Evolutionary conservation across 2,888 invertebrate species (phyloP), one percentile per base, ranked within the genome.

Genomic region (Agrotis ipsilon): DNA sequence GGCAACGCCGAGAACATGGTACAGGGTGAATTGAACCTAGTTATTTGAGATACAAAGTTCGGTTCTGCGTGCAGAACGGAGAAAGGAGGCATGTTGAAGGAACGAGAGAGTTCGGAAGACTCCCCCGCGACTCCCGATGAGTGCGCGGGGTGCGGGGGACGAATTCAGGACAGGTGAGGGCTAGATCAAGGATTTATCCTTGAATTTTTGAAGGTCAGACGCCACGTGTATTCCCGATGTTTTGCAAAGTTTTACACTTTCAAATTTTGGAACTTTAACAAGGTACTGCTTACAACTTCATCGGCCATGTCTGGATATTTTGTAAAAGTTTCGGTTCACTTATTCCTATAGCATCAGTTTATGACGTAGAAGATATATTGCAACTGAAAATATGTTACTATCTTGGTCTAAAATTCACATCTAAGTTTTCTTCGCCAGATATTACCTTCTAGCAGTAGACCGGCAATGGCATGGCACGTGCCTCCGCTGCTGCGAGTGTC

Each of bases 381-480:
- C 21, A 21, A 13, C 3, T 19, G 5, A 19, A 16, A 61, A 18
- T 45, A 32, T 6, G 19, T 39, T 13, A n/a, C 3, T 27, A 48
- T 49, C 3, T 39, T 21, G 39, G 39, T 14, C 21, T 51, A 77
- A 27, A 51, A 27, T 52, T 11, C 16, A 55, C 24, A 73, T 27
- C 5, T 3, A 14, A 32, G 11, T 4, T 27, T 63, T n/a, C 39
- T 59, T 59, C 48, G 72, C 5, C 80, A 96, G 96, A 85, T 96
- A 97, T 94, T 98, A 98, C 91, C 97, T 99, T 70, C 96, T 98
- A 84, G 98, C 98, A 4, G 98, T 98, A 68, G 98, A 98, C 93
- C 97, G 98, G 79, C 98, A 98, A 90, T 99, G 99, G 99, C 99
- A 99, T 92, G 98, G 98, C 62, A 96, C 97, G 71, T 99, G 99